phyloP scores from a whole-genome alignment of 2,888 invertebrate species.

The Auanema sp. region DNA sequence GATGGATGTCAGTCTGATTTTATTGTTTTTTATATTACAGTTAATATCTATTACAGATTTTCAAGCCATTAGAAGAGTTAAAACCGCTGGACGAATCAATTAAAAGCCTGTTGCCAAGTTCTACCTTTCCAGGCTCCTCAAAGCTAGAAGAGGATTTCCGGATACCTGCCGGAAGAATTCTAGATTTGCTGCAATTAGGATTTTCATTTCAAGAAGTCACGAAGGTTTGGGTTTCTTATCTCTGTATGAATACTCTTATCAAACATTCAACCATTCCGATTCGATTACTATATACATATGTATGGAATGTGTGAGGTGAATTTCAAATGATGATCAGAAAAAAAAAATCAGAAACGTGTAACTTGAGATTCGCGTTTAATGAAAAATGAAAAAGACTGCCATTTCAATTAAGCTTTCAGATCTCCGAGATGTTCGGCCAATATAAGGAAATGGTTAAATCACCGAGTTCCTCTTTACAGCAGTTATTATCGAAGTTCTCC shows the following conservation, averaged over 20 bases:
- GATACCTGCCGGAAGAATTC: constrained; percentile 40
- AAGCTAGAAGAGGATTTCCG: constrained; percentile 28
- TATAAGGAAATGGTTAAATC: constrained; percentile 29
- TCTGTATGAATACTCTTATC: background rate
- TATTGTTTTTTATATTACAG: background rate
- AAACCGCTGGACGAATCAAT: constrained; percentile 20
- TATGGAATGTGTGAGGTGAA: too few species aligned
- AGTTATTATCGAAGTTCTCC: constrained; percentile 32
- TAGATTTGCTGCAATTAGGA: constrained; percentile 42
- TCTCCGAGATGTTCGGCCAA: constrained; percentile 34
- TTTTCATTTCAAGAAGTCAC: constrained; percentile 45
- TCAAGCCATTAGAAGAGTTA: background rate
- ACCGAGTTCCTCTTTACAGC: constrained; percentile 17
- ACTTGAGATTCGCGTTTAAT: too few species aligned
- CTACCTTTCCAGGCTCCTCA: background rate
- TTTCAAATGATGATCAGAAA: too few species aligned
- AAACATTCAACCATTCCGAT: too few species aligned
- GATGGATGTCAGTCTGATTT: constrained; percentile 11
- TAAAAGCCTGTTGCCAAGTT: background rate
- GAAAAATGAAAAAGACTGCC: too few species aligned
- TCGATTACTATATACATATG: too few species aligned
- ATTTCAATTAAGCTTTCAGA: constrained; percentile 14
- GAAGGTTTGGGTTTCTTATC: constrained; percentile 23
- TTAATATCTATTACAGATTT: background rate
- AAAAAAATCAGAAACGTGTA: too few species aligned